Evolutionary conservation across 2,888 invertebrate species (phyloP).

Genomic region (Calliscelio sp.): DNA sequence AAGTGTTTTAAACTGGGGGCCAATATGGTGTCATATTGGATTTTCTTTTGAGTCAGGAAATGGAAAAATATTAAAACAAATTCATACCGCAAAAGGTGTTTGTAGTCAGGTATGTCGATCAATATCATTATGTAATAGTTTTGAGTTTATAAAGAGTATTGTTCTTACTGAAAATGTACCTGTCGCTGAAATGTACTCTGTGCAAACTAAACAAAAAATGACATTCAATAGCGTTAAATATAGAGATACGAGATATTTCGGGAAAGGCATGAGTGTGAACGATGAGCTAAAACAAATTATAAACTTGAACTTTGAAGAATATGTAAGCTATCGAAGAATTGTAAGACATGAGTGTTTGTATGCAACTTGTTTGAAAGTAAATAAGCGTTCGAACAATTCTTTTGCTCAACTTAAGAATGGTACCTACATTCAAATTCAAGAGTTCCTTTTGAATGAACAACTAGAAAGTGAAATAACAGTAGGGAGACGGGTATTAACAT

Average conservation of each 20-base stretch:
- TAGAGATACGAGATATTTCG: not conserved
- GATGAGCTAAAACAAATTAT: not conserved
- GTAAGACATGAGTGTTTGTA: not conserved
- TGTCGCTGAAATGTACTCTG: not conserved
- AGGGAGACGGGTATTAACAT: not conserved
- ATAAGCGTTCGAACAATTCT: slow-evolving; percentile 9
- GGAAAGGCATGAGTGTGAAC: not conserved
- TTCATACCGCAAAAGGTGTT: too few relatives aligned
- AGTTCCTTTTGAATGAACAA: not conserved
- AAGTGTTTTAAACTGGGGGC: slow-evolving; percentile 1
- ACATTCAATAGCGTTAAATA: not conserved
- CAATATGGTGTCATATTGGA: not conserved
- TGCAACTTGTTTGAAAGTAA: not conserved
- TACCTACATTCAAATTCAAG: slow-evolving; percentile 3
- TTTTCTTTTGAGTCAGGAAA: not conserved
- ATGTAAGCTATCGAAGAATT: not conserved
- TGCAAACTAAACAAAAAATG: not conserved
- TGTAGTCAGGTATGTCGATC: not conserved
- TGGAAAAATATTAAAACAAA: not conserved
- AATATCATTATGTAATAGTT: not conserved
- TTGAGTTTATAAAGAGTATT: not conserved
- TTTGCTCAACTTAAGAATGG: slow-evolving; percentile 9
- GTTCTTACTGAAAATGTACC: not conserved
- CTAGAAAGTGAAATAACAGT: not conserved
- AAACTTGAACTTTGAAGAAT: not conserved